A percentile compares a stretch with the other conserved stretches of the same genome.
These are phyloP conservation scores for Nymphalis polychloros DNA, from an alignment of 2,888 invertebrate genomes.

Conservation along the genomic window DNA sequence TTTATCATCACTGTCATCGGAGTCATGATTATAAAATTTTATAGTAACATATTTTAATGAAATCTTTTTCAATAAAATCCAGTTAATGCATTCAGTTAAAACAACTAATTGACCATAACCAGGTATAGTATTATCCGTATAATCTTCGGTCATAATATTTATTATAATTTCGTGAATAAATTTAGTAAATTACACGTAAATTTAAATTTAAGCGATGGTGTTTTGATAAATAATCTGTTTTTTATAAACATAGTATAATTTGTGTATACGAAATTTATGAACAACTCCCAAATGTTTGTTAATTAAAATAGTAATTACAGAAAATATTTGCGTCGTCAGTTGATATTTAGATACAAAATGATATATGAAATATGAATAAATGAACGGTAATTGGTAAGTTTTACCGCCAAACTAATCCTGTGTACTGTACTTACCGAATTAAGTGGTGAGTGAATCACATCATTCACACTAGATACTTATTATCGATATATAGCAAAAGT, in stretches of 20 bases:
- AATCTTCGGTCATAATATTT: conserved; percentile 6
- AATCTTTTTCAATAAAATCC: conserved; percentile 1
- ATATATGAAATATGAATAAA: too few species aligned
- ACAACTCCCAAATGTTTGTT: too few species aligned
- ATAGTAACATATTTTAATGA: background rate
- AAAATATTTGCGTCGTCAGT: too few species aligned
- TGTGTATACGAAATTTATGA: background rate
- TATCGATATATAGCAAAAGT: too few species aligned
- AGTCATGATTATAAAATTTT: conserved; percentile 1
- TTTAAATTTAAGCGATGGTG: conserved; percentile 5
- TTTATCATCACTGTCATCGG: background rate
- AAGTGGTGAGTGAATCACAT: too few species aligned
- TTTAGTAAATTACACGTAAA: background rate
- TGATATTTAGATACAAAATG: too few species aligned
- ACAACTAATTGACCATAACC: conserved; percentile 4
- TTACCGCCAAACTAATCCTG: too few species aligned
- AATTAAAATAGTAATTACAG: too few species aligned
- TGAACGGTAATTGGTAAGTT: too few species aligned
- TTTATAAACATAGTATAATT: background rate
- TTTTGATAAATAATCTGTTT: conserved; percentile 9
- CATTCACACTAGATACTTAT: too few species aligned
- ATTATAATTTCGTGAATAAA: conserved; percentile 9
- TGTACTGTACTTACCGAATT: too few species aligned
- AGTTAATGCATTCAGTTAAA: background rate
- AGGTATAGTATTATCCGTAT: conserved; percentile 3